Percentiles rank a stretch among this genome's conserved stretches.
Conservation (phyloP, 2,888 invertebrate species). For the Mesopsocus fuscifrons region DNA sequence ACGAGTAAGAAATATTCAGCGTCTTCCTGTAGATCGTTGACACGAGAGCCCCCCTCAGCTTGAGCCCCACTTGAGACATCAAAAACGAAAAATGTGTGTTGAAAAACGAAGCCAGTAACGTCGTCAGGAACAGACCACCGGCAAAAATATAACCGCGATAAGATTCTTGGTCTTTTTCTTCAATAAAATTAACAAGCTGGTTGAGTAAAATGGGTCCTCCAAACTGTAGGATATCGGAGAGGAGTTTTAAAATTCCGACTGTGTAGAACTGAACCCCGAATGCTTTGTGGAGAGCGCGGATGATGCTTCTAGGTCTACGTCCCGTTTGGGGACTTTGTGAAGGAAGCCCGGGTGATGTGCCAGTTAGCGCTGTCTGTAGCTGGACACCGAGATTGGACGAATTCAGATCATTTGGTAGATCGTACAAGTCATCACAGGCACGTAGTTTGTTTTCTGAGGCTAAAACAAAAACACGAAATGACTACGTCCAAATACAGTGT, state of each 20-base stretch:
- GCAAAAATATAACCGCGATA: slow-evolving; percentile 46
- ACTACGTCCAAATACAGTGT: background rate
- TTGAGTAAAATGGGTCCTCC: slow-evolving; percentile 78
- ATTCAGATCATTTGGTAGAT: slow-evolving; percentile 47
- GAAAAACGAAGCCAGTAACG: slow-evolving; percentile 55
- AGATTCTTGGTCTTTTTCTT: slow-evolving; percentile 44
- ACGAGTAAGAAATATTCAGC: slow-evolving; percentile 22
- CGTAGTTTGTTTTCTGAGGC: slow-evolving; percentile 47
- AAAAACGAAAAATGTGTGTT: slow-evolving; percentile 80
- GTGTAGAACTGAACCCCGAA: slow-evolving; percentile 70
- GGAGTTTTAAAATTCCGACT: slow-evolving; percentile 62
- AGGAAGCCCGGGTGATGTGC: background rate
- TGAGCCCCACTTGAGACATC: slow-evolving; percentile 64
- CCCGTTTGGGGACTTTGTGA: slow-evolving; percentile 1
- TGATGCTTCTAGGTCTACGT: slow-evolving; percentile 27
- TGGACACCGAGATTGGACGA: slow-evolving; percentile 38
- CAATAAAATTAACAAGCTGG: slow-evolving; percentile 57
- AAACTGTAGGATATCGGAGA: slow-evolving; percentile 69
- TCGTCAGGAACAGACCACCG: slow-evolving; percentile 38
- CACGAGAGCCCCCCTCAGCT: slow-evolving; percentile 71
- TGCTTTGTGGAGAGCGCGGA: slow-evolving; percentile 49
- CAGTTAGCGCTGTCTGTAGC: slow-evolving; percentile 34
- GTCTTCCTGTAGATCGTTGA: slow-evolving; percentile 62
- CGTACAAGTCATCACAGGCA: slow-evolving; percentile 63
- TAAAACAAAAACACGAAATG: slow-evolving; percentile 16